Evolutionary conservation across 2,113 vertebrate genomes (phyloP).

Genomic region (Pelodiscus sinensis): DNA sequence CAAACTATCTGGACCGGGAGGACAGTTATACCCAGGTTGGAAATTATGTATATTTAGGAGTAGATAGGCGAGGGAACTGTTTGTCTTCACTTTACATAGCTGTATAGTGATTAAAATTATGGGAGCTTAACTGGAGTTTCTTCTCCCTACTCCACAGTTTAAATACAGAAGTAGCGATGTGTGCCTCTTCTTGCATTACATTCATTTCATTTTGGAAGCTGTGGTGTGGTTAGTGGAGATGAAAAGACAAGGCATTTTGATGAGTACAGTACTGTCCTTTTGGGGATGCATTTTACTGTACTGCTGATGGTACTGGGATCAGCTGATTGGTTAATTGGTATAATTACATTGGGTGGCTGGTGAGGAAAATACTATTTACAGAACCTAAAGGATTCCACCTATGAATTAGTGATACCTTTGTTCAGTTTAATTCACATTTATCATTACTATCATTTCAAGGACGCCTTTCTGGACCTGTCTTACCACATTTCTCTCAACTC

Average conservation of each 20-base stretch:
- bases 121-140: too few relatives aligned
- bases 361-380: conserved; percentile 37
- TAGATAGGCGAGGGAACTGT: too few relatives aligned
- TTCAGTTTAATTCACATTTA: conserved; percentile 59
- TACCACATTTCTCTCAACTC: neutral
- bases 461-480: neutral
- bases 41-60: too few relatives aligned
- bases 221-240: neutral
- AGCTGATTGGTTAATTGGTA: neutral
- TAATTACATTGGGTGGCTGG: neutral
- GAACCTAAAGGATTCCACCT: conserved; percentile 26
- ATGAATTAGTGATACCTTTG: conserved; percentile 23
- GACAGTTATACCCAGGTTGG: too few relatives aligned
- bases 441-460: conserved; percentile 30
- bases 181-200: too few relatives aligned
- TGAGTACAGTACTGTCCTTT: neutral
- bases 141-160: too few relatives aligned
- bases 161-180: too few relatives aligned
- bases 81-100: too few relatives aligned
- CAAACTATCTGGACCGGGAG: too few relatives aligned
- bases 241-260: neutral
- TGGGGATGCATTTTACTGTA: neutral
- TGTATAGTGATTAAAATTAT: too few relatives aligned
- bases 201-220: neutral
- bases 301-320: neutral